Percentiles rank a stretch among this genome's conserved stretches.
Conservation (phyloP, 1,140 invertebrate genomes). For the Galendromus occidentalis region DNA sequence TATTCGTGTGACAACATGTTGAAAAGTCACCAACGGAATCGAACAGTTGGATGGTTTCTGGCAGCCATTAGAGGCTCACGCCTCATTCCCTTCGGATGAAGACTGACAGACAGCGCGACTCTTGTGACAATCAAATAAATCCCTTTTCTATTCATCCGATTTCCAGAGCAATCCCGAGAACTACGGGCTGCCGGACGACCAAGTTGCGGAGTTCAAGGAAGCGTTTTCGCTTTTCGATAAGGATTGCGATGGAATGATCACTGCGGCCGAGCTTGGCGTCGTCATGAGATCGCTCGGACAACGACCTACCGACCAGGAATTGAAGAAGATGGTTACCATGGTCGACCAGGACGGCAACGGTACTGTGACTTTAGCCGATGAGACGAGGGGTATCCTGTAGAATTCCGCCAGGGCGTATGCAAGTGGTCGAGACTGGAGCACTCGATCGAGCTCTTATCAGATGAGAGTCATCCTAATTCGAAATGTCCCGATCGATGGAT, state of each 20-base stretch:
- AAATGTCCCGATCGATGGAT: too few relatives aligned
- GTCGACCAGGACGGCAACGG: slow-evolving; percentile 38
- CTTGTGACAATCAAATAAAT: too few relatives aligned
- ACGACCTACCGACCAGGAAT: slow-evolving; percentile 63
- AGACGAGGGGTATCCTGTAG: background rate
- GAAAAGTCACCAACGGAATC: too few relatives aligned
- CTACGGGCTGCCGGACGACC: background rate
- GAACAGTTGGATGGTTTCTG: too few relatives aligned
- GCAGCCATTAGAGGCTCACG: too few relatives aligned
- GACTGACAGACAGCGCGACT: too few relatives aligned
- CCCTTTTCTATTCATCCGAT: too few relatives aligned
- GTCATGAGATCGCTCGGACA: slow-evolving; percentile 73
- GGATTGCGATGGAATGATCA: slow-evolving; percentile 72
- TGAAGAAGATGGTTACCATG: slow-evolving; percentile 72
- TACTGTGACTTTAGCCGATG: background rate
- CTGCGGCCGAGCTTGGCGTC: slow-evolving; percentile 63
- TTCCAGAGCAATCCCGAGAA: background rate
- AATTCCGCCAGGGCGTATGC: background rate
- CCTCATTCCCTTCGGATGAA: too few relatives aligned
- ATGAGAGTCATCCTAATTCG: too few relatives aligned
- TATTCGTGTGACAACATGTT: too few relatives aligned
- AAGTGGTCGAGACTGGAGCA: background rate
- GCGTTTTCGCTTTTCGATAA: slow-evolving; percentile 82
- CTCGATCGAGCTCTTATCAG: background rate
- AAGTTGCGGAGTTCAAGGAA: slow-evolving; percentile 52